Evolutionary conservation across 2,113 vertebrate genomes (phyloP).

Genomic region (Indicator indicator): DNA sequence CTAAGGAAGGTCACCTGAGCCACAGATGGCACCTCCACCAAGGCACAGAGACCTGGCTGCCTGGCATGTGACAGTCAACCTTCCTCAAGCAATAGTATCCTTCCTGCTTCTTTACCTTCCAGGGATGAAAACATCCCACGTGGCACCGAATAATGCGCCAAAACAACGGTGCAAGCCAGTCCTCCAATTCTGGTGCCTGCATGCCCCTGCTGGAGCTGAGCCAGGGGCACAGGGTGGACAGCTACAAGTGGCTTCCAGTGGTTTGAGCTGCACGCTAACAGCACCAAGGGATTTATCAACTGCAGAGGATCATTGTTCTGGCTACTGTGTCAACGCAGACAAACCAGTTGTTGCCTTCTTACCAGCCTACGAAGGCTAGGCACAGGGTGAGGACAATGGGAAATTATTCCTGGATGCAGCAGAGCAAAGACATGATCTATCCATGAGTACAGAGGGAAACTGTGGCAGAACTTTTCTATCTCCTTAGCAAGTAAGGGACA

Average conservation of each 20-base stretch:
- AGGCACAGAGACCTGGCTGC: neutral
- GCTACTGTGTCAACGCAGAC: neutral
- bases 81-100: neutral
- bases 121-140: neutral
- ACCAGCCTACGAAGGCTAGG: neutral
- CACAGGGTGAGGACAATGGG: neutral
- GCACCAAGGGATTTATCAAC: neutral
- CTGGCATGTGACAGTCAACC: neutral
- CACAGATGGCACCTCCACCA: neutral
- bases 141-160: neutral
- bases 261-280: neutral
- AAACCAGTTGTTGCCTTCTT: neutral
- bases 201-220: neutral
- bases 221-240: neutral
- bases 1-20: neutral
- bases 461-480: neutral
- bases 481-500: neutral
- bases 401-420: neutral
- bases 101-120: neutral
- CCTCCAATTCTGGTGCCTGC: neutral
- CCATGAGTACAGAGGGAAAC: neutral
- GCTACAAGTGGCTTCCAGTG: neutral
- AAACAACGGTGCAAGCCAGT: neutral
- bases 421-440: neutral
- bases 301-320: neutral